These are phyloP conservation scores for Microctenopoma steveboyesi DNA, from an alignment of 2,797 vertebrate genomes.

Conservation along the genomic window DNA sequence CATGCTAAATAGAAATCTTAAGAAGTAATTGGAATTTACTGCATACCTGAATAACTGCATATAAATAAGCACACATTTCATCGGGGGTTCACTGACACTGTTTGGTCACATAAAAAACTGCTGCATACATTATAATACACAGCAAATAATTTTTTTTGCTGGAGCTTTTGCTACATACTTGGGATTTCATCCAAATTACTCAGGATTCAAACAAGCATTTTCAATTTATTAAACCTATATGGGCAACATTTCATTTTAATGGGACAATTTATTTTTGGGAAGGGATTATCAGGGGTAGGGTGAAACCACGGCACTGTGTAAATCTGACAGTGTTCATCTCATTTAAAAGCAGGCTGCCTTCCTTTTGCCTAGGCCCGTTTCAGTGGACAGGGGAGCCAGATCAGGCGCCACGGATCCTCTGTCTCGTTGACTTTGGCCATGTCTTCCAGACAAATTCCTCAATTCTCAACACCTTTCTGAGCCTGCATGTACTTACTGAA, in stretches of 20 bases:
- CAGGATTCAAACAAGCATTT: slow-evolving; percentile 81
- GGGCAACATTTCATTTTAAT: slow-evolving; percentile 84
- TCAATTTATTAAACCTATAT: slow-evolving; percentile 84
- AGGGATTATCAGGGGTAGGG: slow-evolving; percentile 75
- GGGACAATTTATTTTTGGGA: slow-evolving; percentile 81
- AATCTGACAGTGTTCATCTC: slow-evolving; percentile 71
- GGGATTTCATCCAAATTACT: slow-evolving; percentile 81
- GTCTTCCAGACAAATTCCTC: slow-evolving; percentile 74
- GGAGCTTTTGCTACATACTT: slow-evolving; percentile 71
- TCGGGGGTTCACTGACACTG: slow-evolving; percentile 77
- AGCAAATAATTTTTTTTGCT: slow-evolving; percentile 82
- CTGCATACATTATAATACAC: slow-evolving; percentile 81
- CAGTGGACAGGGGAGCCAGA: slow-evolving; percentile 26
- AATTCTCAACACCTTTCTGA: slow-evolving; percentile 76
- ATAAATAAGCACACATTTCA: slow-evolving; percentile 86
- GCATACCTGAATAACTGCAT: slow-evolving; percentile 93
- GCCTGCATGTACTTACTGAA: slow-evolving; percentile 74
- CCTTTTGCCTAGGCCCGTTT: slow-evolving; percentile 32
- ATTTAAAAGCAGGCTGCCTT: slow-evolving; percentile 52
- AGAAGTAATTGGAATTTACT: slow-evolving; percentile 92
- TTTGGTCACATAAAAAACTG: slow-evolving; percentile 80
- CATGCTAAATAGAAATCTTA: slow-evolving; percentile 90
- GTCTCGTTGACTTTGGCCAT: slow-evolving; percentile 75
- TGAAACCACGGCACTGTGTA: slow-evolving; percentile 73
- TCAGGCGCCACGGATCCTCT: slow-evolving; percentile 5